Conservation (phyloP, 2,113 vertebrate genomes). For the Cephalopholis sonnerati region DNA sequence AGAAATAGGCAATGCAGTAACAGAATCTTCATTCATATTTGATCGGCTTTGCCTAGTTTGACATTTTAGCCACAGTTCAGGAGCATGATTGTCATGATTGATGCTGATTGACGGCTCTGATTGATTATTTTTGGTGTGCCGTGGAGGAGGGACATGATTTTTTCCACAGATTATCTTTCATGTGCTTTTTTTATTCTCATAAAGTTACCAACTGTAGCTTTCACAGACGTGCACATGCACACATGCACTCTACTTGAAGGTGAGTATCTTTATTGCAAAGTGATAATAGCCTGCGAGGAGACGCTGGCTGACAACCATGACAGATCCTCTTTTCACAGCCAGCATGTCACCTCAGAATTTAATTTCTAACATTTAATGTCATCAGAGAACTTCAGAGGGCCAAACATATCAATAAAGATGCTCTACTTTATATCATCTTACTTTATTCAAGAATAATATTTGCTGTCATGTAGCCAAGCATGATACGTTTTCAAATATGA, state of each 20-base stretch:
- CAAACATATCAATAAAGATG: constrained; percentile 24
- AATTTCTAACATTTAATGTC: background rate
- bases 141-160: too few species aligned
- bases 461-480: constrained; percentile 9
- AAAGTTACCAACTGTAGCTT: too few species aligned
- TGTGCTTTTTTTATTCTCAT: too few species aligned
- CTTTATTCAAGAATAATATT: constrained; percentile 10
- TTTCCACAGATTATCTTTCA: too few species aligned
- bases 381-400: constrained; percentile 13
- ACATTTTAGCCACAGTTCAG: too few species aligned
- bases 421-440: constrained; percentile 19
- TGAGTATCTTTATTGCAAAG: constrained; percentile 21
- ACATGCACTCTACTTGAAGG: background rate
- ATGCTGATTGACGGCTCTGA: too few species aligned
- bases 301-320: constrained; percentile 7
- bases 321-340: constrained; percentile 23
- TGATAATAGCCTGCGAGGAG: constrained; percentile 19
- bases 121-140: too few species aligned
- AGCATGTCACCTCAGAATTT: background rate
- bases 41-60: too few species aligned
- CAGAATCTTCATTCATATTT: too few species aligned
- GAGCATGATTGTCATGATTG: too few species aligned
- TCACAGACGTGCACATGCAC: background rate
- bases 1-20: too few species aligned
- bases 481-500: constrained; percentile 15